Evolutionary conservation across 1,140 invertebrate species (phyloP).

Genomic region (Aphidius gifuensis): DNA sequence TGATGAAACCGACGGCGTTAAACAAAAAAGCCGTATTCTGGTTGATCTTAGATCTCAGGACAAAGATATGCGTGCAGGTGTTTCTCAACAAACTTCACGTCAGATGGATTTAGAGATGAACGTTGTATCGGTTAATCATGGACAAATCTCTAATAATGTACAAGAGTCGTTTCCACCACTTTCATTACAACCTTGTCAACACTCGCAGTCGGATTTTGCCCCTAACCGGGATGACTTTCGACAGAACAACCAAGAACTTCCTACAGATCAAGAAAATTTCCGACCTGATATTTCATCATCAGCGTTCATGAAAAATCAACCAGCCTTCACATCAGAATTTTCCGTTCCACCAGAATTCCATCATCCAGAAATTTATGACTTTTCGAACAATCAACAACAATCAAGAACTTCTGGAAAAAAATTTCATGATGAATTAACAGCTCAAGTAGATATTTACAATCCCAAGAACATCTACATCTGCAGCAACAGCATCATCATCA

Average conservation of each 20-base stretch:
- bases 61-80: slow-evolving; percentile 41
- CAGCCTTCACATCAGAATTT: slow-evolving; percentile 34
- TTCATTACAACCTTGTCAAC: slow-evolving; percentile 38
- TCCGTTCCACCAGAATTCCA: slow-evolving; percentile 32
- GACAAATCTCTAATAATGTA: slow-evolving; percentile 30
- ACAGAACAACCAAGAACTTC: slow-evolving; percentile 37
- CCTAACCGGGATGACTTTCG: slow-evolving; percentile 33
- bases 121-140: slow-evolving; percentile 35
- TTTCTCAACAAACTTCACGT: slow-evolving; percentile 20
- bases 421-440: too few species aligned
- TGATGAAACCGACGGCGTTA: slow-evolving; percentile 56
- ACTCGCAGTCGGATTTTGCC: slow-evolving; percentile 28
- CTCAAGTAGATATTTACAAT: slow-evolving; percentile 25
- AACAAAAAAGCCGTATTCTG: slow-evolving; percentile 45
- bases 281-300: slow-evolving; percentile 30
- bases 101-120: slow-evolving; percentile 50
- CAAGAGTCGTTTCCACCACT: slow-evolving; percentile 36
- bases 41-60: slow-evolving; percentile 51
- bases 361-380: slow-evolving; percentile 39
- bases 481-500: slow-evolving; percentile 27
- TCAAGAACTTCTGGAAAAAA: not conserved
- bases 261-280: slow-evolving; percentile 37
- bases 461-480: too few species aligned
- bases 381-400: slow-evolving; percentile 38
- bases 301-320: slow-evolving; percentile 35